Conservation (phyloP, 53 echinoderm and acorn worm species). For the Hippasteria phrygiana region DNA sequence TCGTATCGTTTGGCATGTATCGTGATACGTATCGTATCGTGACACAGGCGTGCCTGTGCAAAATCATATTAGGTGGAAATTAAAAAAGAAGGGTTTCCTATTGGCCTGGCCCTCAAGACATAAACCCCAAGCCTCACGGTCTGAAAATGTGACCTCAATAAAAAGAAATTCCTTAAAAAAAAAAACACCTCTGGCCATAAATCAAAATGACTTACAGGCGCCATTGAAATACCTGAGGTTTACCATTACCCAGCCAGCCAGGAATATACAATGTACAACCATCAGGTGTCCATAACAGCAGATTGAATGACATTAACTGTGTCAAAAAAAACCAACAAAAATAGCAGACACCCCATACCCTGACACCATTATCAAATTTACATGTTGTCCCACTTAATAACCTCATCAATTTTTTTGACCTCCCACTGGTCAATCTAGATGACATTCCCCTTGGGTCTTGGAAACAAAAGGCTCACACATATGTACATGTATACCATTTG, state of each 20-base stretch:
- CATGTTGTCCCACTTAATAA: conserved; percentile 32
- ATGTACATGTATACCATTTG: neutral
- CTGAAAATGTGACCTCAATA: neutral
- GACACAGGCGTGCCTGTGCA: no score
- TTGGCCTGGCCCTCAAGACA: neutral
- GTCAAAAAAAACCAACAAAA: neutral
- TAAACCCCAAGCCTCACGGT: neutral
- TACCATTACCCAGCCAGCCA: no score
- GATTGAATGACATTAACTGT: conserved; percentile 44
- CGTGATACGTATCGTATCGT: no score
- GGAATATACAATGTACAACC: neutral
- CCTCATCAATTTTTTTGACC: conserved; percentile 51
- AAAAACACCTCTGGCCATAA: neutral
- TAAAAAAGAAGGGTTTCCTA: no score
- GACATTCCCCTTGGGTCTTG: neutral
- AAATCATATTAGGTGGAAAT: no score
- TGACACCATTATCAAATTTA: conserved; percentile 49
- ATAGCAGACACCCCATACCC: conserved; percentile 12
- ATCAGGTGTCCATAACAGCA: neutral
- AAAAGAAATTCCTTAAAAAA: neutral
- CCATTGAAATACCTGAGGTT: neutral
- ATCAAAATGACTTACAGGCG: neutral
- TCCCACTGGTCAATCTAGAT: neutral
- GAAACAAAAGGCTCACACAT: neutral
- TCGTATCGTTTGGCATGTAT: no score